Percentiles rank a stretch among this genome's conserved stretches.
Conservation (phyloP, 1,140 invertebrate species). For the Drosophila pseudoobscura region DNA sequence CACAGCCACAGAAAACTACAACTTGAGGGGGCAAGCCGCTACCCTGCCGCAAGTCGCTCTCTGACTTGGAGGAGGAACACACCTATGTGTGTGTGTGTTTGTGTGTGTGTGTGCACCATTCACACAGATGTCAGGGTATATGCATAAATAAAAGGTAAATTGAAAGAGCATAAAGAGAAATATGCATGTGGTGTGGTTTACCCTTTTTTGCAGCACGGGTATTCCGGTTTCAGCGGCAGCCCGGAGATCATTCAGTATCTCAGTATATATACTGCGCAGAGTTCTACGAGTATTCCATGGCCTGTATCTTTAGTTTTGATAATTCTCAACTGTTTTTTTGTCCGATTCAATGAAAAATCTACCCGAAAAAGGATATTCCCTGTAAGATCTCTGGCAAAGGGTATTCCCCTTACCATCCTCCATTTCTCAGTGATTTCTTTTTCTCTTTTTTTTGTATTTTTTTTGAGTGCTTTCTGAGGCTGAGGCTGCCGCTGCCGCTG, state of each 20-base stretch:
- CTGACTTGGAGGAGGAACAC: too few species aligned
- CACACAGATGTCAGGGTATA: too few species aligned
- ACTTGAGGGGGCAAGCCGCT: conserved; percentile 14
- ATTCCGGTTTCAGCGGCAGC: too few species aligned
- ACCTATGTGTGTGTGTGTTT: neutral
- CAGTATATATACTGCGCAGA: too few species aligned
- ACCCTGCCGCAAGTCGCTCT: too few species aligned
- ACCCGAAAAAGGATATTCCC: neutral
- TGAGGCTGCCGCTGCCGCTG: conserved; percentile 1
- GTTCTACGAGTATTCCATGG: too few species aligned
- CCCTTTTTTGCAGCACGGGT: too few species aligned
- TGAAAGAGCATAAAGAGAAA: conserved; percentile 27
- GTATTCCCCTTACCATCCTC: neutral
- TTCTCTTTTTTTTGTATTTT: conserved; percentile 21
- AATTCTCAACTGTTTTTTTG: too few species aligned
- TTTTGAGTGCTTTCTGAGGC: conserved; percentile 18
- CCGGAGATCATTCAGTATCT: too few species aligned
- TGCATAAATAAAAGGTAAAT: conserved; percentile 19
- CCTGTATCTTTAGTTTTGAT: too few species aligned
- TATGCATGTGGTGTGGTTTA: conserved; percentile 26
- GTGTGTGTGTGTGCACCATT: neutral
- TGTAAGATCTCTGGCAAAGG: neutral
- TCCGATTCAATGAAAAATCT: too few species aligned
- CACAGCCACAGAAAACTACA: conserved; percentile 20
- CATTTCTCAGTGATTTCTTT: conserved; percentile 27